These are phyloP conservation scores for Ptilorrhoa leucosticta DNA, from an alignment of 2,113 vertebrate species.

Conservation along the genomic window DNA sequence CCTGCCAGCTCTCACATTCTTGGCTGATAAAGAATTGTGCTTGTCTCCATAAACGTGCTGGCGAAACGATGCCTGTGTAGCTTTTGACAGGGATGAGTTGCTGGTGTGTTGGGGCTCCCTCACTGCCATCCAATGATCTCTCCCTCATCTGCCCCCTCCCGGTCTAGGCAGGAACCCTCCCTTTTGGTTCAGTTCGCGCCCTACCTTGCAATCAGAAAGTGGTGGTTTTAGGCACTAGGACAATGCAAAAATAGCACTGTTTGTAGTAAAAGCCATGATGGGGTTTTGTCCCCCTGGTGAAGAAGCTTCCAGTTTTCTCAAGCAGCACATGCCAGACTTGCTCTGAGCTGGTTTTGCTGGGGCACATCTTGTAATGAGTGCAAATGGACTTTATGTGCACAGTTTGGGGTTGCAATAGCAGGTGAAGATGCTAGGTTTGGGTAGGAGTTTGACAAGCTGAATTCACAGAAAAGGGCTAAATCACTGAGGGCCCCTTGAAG, in stretches of 20 bases:
- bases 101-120: background rate
- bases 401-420: background rate
- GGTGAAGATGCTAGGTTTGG: background rate
- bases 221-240: background rate
- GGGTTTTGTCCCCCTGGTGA: background rate
- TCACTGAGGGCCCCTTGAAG: background rate
- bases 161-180: background rate
- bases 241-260: background rate
- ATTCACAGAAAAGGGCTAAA: background rate
- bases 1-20: background rate
- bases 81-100: background rate
- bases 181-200: background rate
- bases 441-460: background rate
- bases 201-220: background rate
- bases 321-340: background rate
- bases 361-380: background rate
- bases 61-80: background rate
- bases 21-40: background rate
- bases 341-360: background rate
- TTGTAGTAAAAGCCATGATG: background rate
- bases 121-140: accelerated
- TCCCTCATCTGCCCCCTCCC: background rate
- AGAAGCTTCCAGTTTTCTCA: background rate
- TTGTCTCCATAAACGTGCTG: background rate
- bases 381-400: background rate